A percentile compares a stretch with the other conserved stretches of the same genome.
These are phyloP conservation scores for Sarcophaga caerulescens DNA, from an alignment of 2,888 invertebrate genomes.

Conservation along the genomic window DNA sequence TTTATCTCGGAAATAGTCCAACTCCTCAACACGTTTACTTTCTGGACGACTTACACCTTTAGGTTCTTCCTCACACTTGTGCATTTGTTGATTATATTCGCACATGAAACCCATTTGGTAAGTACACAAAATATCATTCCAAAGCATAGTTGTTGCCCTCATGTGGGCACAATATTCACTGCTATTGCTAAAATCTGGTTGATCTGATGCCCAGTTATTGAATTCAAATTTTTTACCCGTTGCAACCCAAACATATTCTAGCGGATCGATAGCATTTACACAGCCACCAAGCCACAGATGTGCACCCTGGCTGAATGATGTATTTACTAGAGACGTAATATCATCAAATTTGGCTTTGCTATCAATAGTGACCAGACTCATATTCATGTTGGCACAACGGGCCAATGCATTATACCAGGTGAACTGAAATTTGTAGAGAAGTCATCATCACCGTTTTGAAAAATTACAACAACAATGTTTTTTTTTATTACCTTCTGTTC, in stretches of 20 bases:
- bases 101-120: constrained; percentile 45
- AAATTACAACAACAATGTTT: too few relatives aligned
- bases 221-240: constrained; percentile 38
- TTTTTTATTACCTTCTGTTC: constrained; percentile 31
- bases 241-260: constrained; percentile 39
- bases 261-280: not conserved
- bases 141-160: constrained; percentile 22
- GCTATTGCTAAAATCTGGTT: constrained; percentile 42
- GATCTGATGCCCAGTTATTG: constrained; percentile 18
- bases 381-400: constrained; percentile 43
- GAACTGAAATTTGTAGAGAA: constrained; percentile 18
- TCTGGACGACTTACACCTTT: not conserved
- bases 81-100: constrained; percentile 16
- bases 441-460: too few relatives aligned
- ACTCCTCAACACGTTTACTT: not conserved
- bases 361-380: constrained; percentile 49
- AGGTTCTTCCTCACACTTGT: not conserved
- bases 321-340: constrained; percentile 1
- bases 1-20: not conserved
- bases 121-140: constrained; percentile 46
- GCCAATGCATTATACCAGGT: constrained; percentile 39
- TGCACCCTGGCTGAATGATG: constrained; percentile 24
- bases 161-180: constrained; percentile 43
- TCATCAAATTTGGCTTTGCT: constrained; percentile 24
- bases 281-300: constrained; percentile 42